A percentile compares a stretch with the other conserved stretches of the same genome.
Conservation (phyloP, 92 coral and sea anemone species). For the Palythoa grandiflora region DNA sequence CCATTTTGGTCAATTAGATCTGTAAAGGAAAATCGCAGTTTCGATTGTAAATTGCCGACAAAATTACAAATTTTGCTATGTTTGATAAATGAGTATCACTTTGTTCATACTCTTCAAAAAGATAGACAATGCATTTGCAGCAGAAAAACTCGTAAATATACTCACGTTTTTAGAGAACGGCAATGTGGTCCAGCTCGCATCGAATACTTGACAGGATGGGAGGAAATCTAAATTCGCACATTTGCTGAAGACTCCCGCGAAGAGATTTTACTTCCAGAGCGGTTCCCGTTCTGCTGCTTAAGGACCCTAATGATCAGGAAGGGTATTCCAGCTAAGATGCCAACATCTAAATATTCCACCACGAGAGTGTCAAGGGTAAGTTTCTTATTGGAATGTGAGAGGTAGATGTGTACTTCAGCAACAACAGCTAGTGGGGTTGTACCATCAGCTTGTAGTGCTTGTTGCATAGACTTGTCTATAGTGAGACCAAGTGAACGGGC, state of each 20-base stretch:
- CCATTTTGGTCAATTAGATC: no score
- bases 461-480: neutral
- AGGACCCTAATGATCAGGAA: neutral
- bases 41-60: neutral
- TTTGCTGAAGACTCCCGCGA: neutral
- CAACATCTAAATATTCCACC: neutral
- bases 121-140: slow-evolving; percentile 9
- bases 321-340: neutral
- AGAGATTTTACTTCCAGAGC: neutral
- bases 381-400: neutral
- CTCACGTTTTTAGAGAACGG: slow-evolving; percentile 2
- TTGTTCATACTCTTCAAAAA: neutral
- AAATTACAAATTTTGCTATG: neutral
- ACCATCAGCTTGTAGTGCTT: neutral
- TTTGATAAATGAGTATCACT: neutral
- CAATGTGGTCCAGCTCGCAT: neutral
- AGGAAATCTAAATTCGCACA: slow-evolving; percentile 1
- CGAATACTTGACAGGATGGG: neutral
- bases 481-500: neutral
- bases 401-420: neutral
- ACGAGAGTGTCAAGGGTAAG: neutral
- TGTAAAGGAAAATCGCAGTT: no score
- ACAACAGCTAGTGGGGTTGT: neutral
- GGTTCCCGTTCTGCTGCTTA: neutral
- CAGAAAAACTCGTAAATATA: neutral